A percentile compares a stretch with the other conserved stretches of the same genome.
These are phyloP conservation scores for Ennomos fuscantarius DNA, from an alignment of 2,888 invertebrate genomes.

Conservation along the genomic window DNA sequence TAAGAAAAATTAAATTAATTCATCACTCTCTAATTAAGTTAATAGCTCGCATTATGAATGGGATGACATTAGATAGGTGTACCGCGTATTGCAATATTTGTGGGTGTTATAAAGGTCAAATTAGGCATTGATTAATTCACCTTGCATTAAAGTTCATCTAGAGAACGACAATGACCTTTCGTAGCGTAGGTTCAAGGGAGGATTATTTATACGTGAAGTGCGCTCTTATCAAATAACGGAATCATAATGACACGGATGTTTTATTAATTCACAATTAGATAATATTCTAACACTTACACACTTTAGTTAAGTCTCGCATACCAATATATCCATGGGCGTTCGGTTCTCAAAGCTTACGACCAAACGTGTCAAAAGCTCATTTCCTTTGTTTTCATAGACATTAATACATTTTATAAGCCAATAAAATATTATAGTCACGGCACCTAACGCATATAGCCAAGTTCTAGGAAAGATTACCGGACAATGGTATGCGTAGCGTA, in stretches of 20 bases:
- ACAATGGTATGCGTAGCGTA: constrained; percentile 77
- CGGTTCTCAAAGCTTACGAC: constrained; percentile 20
- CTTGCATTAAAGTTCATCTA: constrained; percentile 66
- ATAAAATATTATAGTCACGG: constrained; percentile 68
- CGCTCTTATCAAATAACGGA: constrained; percentile 30
- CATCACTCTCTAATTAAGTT: constrained; percentile 14
- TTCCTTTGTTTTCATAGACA: constrained; percentile 36
- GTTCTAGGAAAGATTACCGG: constrained; percentile 82
- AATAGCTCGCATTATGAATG: constrained; percentile 15
- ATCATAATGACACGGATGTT: constrained; percentile 11
- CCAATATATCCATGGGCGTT: constrained; percentile 9
- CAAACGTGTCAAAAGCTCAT: constrained; percentile 32
- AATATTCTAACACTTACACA: not conserved
- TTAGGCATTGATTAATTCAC: constrained; percentile 62
- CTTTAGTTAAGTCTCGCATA: not conserved
- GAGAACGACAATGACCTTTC: constrained; percentile 64
- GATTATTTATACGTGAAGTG: constrained; percentile 30
- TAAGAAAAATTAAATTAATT: constrained; percentile 15
- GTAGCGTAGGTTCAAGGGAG: constrained; percentile 41
- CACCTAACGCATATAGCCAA: constrained; percentile 70
- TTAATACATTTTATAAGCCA: constrained; percentile 39
- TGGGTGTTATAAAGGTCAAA: constrained; percentile 60
- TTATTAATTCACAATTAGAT: constrained; percentile 3
- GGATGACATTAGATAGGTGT: constrained; percentile 18
- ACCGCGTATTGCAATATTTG: constrained; percentile 48